phyloP scores from a whole-genome alignment of 2,888 invertebrate genomes.

The Schizotus pectinicornis region DNA sequence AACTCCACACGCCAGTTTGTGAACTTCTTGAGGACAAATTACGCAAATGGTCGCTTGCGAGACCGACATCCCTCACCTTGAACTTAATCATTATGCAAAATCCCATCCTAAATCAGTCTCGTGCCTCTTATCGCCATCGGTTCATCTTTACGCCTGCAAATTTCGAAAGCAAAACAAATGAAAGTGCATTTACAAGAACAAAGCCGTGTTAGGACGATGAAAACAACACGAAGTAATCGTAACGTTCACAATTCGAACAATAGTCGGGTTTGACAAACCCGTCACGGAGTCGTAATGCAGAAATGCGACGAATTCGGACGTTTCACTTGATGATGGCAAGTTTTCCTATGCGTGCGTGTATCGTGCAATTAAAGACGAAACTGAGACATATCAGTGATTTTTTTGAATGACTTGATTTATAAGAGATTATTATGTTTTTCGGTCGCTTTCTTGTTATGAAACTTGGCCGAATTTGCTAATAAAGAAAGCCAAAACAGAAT shows the following conservation, averaged over 20 bases:
- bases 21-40: no score
- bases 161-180: conserved; percentile 28
- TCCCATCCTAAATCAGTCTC: conserved; percentile 1
- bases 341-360: no score
- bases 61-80: conserved; percentile 13
- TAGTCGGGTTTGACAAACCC: conserved; percentile 17
- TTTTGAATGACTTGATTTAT: no score
- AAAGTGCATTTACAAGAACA: conserved; percentile 21
- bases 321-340: no score
- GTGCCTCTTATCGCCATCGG: conserved; percentile 4
- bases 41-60: no score
- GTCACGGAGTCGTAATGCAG: conserved; percentile 4
- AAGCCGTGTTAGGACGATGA: conserved; percentile 8
- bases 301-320: neutral
- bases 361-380: no score
- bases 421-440: no score
- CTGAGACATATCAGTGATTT: no score
- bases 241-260: conserved; percentile 10
- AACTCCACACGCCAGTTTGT: no score
- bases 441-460: no score
- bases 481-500: no score
- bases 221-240: neutral
- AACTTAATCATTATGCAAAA: conserved; percentile 19
- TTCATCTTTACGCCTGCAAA: conserved; percentile 22
- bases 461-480: no score